Conservation (phyloP, 2,888 invertebrate species). For the Xylota sylvarum region DNA sequence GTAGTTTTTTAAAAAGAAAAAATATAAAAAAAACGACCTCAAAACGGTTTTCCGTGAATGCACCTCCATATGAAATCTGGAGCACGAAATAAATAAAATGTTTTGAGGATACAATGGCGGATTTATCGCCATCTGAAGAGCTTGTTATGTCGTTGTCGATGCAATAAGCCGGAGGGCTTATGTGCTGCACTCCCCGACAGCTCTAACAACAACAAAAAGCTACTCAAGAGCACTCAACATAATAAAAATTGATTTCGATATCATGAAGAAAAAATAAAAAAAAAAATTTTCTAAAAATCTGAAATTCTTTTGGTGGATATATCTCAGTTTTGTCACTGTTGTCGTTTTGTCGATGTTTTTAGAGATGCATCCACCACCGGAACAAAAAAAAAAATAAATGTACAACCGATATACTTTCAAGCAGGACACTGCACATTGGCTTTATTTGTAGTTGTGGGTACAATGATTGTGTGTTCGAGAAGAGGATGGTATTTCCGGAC, state of each 20-base stretch:
- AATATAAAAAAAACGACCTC: neutral
- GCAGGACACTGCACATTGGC: conserved; percentile 21
- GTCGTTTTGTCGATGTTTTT: conserved; percentile 37
- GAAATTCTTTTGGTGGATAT: conserved; percentile 37
- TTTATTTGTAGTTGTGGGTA: neutral
- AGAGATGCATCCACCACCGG: conserved; percentile 39
- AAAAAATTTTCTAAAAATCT: conserved; percentile 25
- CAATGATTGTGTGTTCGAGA: conserved; percentile 28
- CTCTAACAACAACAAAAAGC: conserved; percentile 48
- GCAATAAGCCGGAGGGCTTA: conserved; percentile 69
- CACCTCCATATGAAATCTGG: conserved; percentile 53
- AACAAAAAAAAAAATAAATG: neutral
- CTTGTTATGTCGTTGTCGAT: conserved; percentile 66
- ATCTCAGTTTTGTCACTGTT: conserved; percentile 43
- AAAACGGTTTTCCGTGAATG: conserved; percentile 38
- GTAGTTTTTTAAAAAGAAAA: conserved; percentile 9
- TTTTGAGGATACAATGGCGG: conserved; percentile 60
- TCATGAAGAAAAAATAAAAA: conserved; percentile 5
- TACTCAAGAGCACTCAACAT: conserved; percentile 70
- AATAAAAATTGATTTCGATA: conserved; percentile 72
- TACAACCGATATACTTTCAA: conserved; percentile 7
- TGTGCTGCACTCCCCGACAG: conserved; percentile 51
- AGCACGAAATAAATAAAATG: conserved; percentile 50
- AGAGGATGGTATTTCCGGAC: conserved; percentile 30
- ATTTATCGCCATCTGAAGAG: conserved; percentile 70